Percentiles rank a stretch among this genome's conserved stretches.
Evolutionary conservation across 2,888 invertebrate species (phyloP).

Genomic region (Cerastis rubricosa): DNA sequence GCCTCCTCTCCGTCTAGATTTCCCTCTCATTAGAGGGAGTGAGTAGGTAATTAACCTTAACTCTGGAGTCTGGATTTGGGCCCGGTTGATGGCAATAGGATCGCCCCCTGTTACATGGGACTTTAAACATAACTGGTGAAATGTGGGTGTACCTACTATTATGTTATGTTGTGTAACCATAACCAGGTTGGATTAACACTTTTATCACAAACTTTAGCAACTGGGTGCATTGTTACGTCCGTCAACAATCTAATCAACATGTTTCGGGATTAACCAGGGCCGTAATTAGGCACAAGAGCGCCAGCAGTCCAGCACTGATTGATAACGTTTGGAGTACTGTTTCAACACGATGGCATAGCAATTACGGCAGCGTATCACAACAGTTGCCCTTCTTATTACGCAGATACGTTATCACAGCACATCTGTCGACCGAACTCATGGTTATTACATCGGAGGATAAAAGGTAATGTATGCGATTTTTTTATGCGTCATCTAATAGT

Average conservation of each 20-base stretch:
- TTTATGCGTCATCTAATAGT: slow-evolving; percentile 51
- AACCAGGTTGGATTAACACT: neutral
- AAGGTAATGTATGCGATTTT: slow-evolving; percentile 51
- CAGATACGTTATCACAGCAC: slow-evolving; percentile 81
- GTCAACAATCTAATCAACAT: slow-evolving; percentile 52
- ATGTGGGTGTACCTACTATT: no score
- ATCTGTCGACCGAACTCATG: slow-evolving; percentile 78
- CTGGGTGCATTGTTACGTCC: slow-evolving; percentile 15
- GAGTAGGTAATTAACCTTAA: no score
- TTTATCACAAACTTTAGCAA: neutral
- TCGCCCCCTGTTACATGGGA: no score
- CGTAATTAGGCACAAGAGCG: slow-evolving; percentile 58
- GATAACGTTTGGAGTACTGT: slow-evolving; percentile 68
- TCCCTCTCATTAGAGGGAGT: no score
- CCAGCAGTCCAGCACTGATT: slow-evolving; percentile 58
- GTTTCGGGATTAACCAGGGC: slow-evolving; percentile 61
- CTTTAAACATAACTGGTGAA: no score
- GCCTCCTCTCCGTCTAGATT: no score
- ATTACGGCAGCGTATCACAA: slow-evolving; percentile 66
- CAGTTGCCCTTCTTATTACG: slow-evolving; percentile 81
- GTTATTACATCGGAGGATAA: slow-evolving; percentile 57
- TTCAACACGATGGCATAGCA: slow-evolving; percentile 62
- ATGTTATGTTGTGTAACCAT: no score
- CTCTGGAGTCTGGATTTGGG: no score
- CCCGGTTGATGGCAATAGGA: no score